These are phyloP conservation scores for Ophion ellenae DNA, from an alignment of 2,888 invertebrate genomes.

Conservation along the genomic window DNA sequence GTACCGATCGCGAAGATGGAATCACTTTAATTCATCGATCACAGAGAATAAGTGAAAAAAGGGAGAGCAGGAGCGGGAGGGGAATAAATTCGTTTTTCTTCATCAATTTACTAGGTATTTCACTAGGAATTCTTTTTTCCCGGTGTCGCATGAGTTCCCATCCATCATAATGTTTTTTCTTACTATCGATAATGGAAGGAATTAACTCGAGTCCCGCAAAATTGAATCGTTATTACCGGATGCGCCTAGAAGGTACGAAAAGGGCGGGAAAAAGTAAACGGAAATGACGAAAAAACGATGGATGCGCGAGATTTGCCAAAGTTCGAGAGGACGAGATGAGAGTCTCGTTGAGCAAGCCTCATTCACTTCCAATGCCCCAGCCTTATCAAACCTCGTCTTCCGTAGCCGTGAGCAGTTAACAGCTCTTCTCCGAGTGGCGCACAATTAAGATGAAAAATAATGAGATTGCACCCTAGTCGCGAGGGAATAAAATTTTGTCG, in stretches of 20 bases:
- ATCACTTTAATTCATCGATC: slow-evolving; percentile 50
- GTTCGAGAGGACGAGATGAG: slow-evolving; percentile 46
- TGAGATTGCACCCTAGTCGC: slow-evolving; percentile 60
- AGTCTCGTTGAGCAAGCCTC: slow-evolving; percentile 16
- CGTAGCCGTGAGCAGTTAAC: slow-evolving; percentile 50
- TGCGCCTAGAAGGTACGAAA: slow-evolving; percentile 17
- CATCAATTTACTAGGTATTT: slow-evolving; percentile 21
- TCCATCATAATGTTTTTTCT: slow-evolving; percentile 44
- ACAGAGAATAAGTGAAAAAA: not conserved
- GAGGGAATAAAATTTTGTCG: slow-evolving; percentile 68
- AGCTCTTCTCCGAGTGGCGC: slow-evolving; percentile 37
- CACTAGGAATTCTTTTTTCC: slow-evolving; percentile 22
- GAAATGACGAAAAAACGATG: slow-evolving; percentile 25
- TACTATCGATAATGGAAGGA: slow-evolving; percentile 38
- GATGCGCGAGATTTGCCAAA: slow-evolving; percentile 52
- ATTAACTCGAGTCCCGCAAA: slow-evolving; percentile 53
- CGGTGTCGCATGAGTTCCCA: slow-evolving; percentile 1
- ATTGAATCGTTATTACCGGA: slow-evolving; percentile 62
- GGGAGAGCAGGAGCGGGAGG: not conserved
- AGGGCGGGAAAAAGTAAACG: slow-evolving; percentile 39
- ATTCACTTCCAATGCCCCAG: slow-evolving; percentile 10
- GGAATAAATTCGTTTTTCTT: slow-evolving; percentile 19
- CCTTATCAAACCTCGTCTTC: slow-evolving; percentile 14
- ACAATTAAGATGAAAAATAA: slow-evolving; percentile 67
- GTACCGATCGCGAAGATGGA: slow-evolving; percentile 30